These are phyloP conservation scores for Mycogona germanica DNA, from an alignment of 2,888 invertebrate species.

Conservation along the genomic window DNA sequence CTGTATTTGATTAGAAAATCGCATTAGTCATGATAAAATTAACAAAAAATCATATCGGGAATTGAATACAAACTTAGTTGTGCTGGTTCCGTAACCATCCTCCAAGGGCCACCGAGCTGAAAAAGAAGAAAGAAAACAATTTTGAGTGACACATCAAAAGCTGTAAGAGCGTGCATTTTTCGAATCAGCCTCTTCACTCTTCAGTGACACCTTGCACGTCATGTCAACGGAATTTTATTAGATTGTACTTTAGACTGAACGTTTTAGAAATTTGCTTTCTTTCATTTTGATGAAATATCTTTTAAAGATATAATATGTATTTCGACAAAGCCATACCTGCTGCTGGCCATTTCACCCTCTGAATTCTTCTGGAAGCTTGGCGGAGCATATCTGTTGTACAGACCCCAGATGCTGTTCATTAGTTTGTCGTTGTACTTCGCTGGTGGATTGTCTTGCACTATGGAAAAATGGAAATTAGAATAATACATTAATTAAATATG, in stretches of 20 bases:
- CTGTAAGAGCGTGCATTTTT: no score
- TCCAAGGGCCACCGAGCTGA: conserved; percentile 5
- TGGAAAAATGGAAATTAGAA: no score
- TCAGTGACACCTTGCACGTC: no score
- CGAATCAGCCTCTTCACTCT: background rate
- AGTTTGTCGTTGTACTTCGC: conserved; percentile 70
- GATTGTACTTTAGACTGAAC: no score
- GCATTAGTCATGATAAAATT: no score
- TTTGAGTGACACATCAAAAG: background rate
- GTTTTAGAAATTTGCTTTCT: no score
- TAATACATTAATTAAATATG: background rate
- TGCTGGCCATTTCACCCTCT: conserved; percentile 1
- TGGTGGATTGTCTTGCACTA: conserved; percentile 36
- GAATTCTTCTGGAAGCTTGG: conserved; percentile 63
- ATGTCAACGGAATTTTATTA: no score
- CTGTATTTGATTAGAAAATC: no score
- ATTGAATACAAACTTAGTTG: conserved; percentile 3
- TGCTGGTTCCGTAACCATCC: conserved; percentile 7
- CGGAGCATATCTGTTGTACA: conserved; percentile 75
- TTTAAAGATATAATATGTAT: no score
- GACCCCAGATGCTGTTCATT: conserved; percentile 87
- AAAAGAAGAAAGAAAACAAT: background rate
- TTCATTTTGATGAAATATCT: no score
- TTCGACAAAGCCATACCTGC: conserved; percentile 2
- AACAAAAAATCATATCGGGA: no score